phyloP scores from a whole-genome alignment of 1,140 invertebrate genomes.

The Gryllus bimaculatus region DNA sequence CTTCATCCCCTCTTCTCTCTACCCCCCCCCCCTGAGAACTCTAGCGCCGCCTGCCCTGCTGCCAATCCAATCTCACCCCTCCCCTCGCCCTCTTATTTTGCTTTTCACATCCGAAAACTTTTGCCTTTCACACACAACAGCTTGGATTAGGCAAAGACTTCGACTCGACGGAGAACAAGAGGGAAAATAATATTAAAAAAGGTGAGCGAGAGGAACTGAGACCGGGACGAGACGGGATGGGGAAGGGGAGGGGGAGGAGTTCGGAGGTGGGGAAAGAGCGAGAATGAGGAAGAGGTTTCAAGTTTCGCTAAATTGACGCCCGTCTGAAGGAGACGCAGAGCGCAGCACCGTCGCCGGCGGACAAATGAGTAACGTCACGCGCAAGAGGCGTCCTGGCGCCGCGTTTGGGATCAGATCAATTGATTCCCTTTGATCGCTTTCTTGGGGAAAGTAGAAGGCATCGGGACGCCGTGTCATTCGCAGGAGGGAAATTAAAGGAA shows the following conservation, averaged over 20 bases:
- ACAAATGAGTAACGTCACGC: too few species aligned
- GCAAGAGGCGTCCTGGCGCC: not conserved
- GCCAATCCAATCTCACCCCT: not conserved
- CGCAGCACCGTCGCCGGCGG: too few species aligned
- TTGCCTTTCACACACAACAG: conserved; percentile 22
- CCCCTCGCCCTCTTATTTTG: not conserved
- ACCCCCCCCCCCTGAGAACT: not conserved
- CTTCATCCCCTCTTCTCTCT: conserved; percentile 7
- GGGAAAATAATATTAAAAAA: conserved; percentile 6
- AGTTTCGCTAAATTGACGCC: not conserved
- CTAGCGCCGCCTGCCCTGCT: not conserved
- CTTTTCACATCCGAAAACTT: conserved; percentile 12
- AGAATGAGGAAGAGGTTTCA: conserved; percentile 3
- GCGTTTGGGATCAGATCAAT: not conserved
- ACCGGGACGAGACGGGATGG: not conserved
- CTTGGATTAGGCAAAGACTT: conserved; percentile 19
- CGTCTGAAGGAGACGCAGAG: not conserved
- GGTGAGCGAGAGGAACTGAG: conserved; percentile 10
- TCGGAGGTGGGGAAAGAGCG: not conserved
- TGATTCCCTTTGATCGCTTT: not conserved
- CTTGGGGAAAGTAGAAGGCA: too few species aligned
- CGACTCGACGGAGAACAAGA: not conserved
- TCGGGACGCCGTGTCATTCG: not conserved
- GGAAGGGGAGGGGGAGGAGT: conserved; percentile 13
- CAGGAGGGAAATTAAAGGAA: not conserved